Base-by-base conservation (phyloP, 2,888 invertebrate species). In the Tenthredo notha region DNA sequence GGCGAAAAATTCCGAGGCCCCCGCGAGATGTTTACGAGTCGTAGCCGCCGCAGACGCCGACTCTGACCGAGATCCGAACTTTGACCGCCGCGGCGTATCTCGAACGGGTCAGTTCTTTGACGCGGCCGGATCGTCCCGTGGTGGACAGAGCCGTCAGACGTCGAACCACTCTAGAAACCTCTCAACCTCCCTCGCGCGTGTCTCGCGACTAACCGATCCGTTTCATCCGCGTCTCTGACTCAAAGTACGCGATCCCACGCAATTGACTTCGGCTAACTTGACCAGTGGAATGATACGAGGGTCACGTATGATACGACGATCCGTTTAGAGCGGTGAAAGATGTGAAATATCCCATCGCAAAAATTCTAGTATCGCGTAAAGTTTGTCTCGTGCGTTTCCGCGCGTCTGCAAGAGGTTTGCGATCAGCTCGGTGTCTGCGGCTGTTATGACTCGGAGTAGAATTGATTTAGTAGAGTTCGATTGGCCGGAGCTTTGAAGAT, bases 401-500 rank as follows among this genome's bases (percentile, higher is more conserved):
- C 21, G 47, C 33, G n/a, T 21, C 83, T 6, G 1, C 37, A 25
- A 18, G 3, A n/a, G 67, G n/a, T 9, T 18, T 7, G 61, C 84
- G 43, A 67, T 50, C 74, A 25, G 21, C 25, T 40, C 10, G 50
- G 15, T 18, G 65, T n/a, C 29, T 18, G 65, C 25, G n/a, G 65
- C 33, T 77, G 85, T 85, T 85, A 85, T 85, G 85, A 85, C 65
- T 82, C 85, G 43, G 85, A 10, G 67, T 25, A 2, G 65, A 58
- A 58, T 33, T 12, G n/a, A n/a, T 9, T 47, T 12, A 37, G 70
- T 83, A 25, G 12, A 84, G n/a, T 40, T 84, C 75, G 70, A 43
- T 25, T 40, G 29, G 74, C 29, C 43, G 58, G 37, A 54, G 54
- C n/a, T 33, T 33, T 65, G 88, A 89, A 89, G 87, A 91, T 91